Percentiles rank a stretch among this genome's conserved stretches.
These are phyloP conservation scores for Melanchra persicariae DNA, from an alignment of 2,888 invertebrate species.

Conservation along the genomic window DNA sequence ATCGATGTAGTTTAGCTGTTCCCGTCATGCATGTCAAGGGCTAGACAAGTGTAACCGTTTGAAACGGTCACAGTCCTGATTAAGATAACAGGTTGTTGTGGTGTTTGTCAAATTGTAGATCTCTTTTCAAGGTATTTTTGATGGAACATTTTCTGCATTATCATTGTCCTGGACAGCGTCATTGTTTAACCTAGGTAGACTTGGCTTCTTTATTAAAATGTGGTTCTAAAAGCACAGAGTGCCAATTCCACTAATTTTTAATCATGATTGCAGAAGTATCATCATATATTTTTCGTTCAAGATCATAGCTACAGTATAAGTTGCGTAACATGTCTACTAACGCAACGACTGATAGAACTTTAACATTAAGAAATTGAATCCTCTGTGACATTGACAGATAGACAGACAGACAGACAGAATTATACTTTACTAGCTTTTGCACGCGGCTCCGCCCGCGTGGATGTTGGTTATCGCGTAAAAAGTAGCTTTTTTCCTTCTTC, in stretches of 20 bases:
- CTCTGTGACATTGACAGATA: neutral
- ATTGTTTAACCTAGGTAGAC: neutral
- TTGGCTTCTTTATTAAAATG: too few species aligned
- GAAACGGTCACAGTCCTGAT: neutral
- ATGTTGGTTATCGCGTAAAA: too few species aligned
- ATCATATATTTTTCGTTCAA: neutral
- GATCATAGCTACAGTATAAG: neutral
- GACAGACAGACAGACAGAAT: too few species aligned
- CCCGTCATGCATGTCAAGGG: slow-evolving; percentile 45
- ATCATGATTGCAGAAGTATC: neutral
- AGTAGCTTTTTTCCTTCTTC: too few species aligned
- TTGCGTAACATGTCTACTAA: neutral
- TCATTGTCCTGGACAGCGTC: neutral
- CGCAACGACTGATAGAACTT: too few species aligned
- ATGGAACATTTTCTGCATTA: neutral
- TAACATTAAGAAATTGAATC: neutral
- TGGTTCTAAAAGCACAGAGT: neutral
- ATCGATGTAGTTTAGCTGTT: slow-evolving; percentile 15
- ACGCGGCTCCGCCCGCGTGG: too few species aligned
- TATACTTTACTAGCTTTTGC: too few species aligned
- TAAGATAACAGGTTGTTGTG: slow-evolving; percentile 27
- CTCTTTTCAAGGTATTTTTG: neutral
- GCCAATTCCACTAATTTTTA: too few species aligned
- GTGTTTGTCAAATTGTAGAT: neutral
- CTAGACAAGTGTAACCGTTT: slow-evolving; percentile 1